Percentiles rank a stretch among this genome's conserved stretches.
Conservation (phyloP, 92 coral and sea anemone species). For the Siderastrea radians region DNA sequence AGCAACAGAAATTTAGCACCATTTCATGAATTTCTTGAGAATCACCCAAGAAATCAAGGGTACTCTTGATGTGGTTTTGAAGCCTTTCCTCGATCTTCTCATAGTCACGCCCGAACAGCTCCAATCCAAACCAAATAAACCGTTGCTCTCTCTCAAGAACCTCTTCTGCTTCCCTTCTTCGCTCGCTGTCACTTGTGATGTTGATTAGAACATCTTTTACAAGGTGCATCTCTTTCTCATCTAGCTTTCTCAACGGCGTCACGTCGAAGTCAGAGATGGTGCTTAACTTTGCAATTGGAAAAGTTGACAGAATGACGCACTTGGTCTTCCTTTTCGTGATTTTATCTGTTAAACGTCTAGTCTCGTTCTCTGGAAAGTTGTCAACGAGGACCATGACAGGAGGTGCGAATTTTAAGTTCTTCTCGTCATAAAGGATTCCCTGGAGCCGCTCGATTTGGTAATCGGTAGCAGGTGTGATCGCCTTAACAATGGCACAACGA, state of each 20-base stretch:
- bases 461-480: conserved; percentile 55
- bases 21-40: conserved; percentile 29
- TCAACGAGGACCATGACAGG: conserved; percentile 60
- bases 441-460: conserved; percentile 58
- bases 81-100: conserved; percentile 60
- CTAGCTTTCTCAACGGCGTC: conserved; percentile 52
- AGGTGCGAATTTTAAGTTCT: conserved; percentile 13
- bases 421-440: conserved; percentile 36
- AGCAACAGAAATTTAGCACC: conserved; percentile 62
- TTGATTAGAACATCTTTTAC: conserved; percentile 57
- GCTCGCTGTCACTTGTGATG: conserved; percentile 37
- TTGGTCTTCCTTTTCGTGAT: conserved; percentile 54
- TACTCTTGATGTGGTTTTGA: conserved; percentile 55
- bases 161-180: conserved; percentile 52
- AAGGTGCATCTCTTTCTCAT: conserved; percentile 42
- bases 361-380: conserved; percentile 50
- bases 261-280: conserved; percentile 22
- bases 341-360: conserved; percentile 25
- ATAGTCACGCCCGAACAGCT: conserved; percentile 69
- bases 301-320: conserved; percentile 64
- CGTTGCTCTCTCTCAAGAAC: conserved; percentile 63
- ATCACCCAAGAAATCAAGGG: conserved; percentile 13
- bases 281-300: conserved; percentile 47
- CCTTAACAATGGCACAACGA: conserved; percentile 77
- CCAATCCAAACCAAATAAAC: conserved; percentile 76